phyloP scores from a whole-genome alignment of 2,797 vertebrate species.

The Centropyge bicolor region DNA sequence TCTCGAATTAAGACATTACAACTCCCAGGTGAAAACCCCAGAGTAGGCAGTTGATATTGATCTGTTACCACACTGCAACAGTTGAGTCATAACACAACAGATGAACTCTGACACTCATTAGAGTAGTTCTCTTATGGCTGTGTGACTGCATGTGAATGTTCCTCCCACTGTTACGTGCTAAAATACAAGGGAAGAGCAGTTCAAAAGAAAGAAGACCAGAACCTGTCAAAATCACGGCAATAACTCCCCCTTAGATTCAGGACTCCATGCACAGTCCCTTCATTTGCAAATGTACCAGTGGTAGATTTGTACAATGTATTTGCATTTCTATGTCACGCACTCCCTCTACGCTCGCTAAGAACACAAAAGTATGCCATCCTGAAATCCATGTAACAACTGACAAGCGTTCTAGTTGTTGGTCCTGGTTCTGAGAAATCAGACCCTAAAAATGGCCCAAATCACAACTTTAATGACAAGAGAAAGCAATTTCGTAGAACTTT shows the following conservation, averaged over 20 bases:
- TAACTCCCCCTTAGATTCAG: background rate
- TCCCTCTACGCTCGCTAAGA: background rate
- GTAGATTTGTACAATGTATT: background rate
- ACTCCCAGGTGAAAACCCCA: conserved; percentile 65
- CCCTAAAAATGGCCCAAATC: background rate
- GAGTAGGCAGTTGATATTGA: conserved; percentile 35
- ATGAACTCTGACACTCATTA: conserved; percentile 44
- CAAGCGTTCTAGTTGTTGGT: background rate
- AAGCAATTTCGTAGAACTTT: background rate
- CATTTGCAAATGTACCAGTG: background rate
- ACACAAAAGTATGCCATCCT: background rate
- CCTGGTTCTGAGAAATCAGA: background rate
- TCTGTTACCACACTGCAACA: conserved; percentile 22
- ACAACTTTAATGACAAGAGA: background rate
- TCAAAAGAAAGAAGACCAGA: too few species aligned
- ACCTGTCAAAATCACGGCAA: background rate
- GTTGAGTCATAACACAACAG: conserved; percentile 44
- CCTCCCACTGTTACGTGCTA: background rate
- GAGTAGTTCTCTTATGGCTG: conserved; percentile 24
- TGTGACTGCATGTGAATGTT: conserved; percentile 24
- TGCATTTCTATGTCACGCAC: background rate
- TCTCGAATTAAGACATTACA: background rate
- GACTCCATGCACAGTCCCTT: background rate
- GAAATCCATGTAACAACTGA: background rate
- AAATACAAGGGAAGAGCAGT: background rate